These are phyloP conservation scores for Antechinus stuartii DNA, from an alignment of 2,113 vertebrate species.

Conservation along the genomic window DNA sequence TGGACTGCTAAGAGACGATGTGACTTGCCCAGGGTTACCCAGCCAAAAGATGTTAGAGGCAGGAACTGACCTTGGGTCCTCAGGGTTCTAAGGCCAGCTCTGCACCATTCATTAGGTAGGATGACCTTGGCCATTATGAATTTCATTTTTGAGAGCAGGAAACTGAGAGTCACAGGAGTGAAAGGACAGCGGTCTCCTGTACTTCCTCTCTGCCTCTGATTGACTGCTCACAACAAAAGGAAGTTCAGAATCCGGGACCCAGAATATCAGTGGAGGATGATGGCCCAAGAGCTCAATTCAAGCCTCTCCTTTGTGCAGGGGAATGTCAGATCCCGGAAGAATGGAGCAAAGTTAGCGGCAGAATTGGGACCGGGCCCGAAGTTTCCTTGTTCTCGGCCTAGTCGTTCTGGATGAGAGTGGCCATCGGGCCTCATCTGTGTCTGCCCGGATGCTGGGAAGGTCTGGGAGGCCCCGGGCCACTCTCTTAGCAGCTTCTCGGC, in stretches of 20 bases:
- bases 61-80: background rate
- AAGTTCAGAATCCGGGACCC: background rate
- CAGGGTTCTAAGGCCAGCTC: background rate
- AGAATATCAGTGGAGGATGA: background rate
- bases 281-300: background rate
- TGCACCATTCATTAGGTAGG: too few species aligned
- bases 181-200: background rate
- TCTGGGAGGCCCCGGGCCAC: background rate
- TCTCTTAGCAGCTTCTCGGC: conserved; percentile 22
- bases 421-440: rapidly evolving
- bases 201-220: background rate
- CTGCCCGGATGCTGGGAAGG: too few species aligned
- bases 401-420: background rate
- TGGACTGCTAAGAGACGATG: background rate
- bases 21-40: background rate
- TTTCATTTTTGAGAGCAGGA: background rate
- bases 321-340: background rate
- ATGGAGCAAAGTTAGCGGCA: background rate
- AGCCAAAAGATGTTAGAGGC: background rate
- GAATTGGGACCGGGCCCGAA: background rate
- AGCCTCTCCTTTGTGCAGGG: background rate
- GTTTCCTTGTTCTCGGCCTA: background rate
- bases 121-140: background rate
- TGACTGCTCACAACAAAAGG: background rate
- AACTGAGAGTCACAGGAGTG: background rate